Evolutionary conservation across 2,113 vertebrate genomes (phyloP), one percentile per base, ranked within the genome.

Genomic region (Oxygymnocypris stewartii): DNA sequence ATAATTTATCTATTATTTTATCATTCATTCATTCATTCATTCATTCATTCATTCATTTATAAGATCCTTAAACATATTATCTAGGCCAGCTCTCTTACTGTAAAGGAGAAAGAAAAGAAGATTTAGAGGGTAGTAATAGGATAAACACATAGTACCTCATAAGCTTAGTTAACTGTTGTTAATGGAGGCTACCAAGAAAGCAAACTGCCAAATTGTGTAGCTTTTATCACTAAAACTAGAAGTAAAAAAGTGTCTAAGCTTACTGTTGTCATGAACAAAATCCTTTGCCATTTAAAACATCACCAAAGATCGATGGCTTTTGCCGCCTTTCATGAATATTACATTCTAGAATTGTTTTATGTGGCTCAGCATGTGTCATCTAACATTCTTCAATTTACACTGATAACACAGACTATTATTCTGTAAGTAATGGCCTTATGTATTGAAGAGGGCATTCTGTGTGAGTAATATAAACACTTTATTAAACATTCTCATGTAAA

Each of bases 401-500:
- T 71, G 61, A 28, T 42, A 79, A 20, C 49, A 28, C 37, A 47
- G 35, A 59, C 67, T 35, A 82, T 71, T 71, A 44, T 28, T 74
- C 20, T 57, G 49, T 57, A 84, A 54, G 31, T 74, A 84, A 74
- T 74, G 69, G 47, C 23, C 37, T 28, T 59, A 9, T 78, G 71
- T 75, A 67, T 61, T 57, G 35, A 40, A 82, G 61, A 28, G 79
- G 71, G 65, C 80, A 78, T 47, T 47, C 25, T 49, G n/a, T 65
- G 54, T 83, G 63, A 88, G 73, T 65, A 78, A 79, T 82, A 79
- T 49, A 73, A 83, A 28, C 49, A 75, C 63, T 86, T 63, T 77
- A 37, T 44, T 79, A 84, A 88, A 73, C 79, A 78, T 82, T 49
- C 42, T 76, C 35, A 77, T 88, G 84, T 88, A 88, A 85, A 88